Evolutionary conservation across 1,140 invertebrate species (phyloP), one percentile per base, ranked within the genome.

Genomic region (Gryllus bimaculatus): DNA sequence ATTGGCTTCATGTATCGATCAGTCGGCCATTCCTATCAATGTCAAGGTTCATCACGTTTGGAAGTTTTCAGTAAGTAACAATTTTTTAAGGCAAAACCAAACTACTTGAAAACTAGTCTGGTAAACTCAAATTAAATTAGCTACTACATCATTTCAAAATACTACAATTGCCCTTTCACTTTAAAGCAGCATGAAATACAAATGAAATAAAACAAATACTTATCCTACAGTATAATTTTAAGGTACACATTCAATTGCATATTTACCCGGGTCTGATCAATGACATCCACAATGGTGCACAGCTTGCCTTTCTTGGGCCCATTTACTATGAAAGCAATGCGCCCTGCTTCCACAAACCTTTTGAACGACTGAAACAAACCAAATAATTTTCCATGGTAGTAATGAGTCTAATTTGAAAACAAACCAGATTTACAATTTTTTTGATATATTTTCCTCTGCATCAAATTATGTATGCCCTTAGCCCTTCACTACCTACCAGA

Each of bases 261-360:
- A 86, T 90, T 91, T 90, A 96, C 96, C 86, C 96, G 93, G 84
- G 97, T 99, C 89, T 98, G 96, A 86, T 99, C 97, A 84, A 99
- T 96, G 82, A 99, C 90, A 87, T 99, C 96, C 74, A 99, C 95
- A 84, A 99, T 98, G 82, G 92, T 90, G 81, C 95, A 93, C 77
- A 99, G 88, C 89, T 98, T 98, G 81, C 97, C 97, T 85, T 93
- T 92, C 82, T 97, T 86, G 77, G 91, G 89, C 18, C 98, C 98
- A 86, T 96, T 92, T 78, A 95, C 91, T 82, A 98, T 92, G 85
- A 95, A 95, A 86, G 96, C 98, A 82, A 99, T 93, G 82, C 98
- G 94, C 86, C 98, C 98, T 76, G 97, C 93, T 88, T 99, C 93
- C 81, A 99, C 98, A 88, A 96, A 98, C 86, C 96, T 93, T 84